phyloP scores from a whole-genome alignment of 2,113 vertebrate genomes.

The Neotragus moschatus region DNA sequence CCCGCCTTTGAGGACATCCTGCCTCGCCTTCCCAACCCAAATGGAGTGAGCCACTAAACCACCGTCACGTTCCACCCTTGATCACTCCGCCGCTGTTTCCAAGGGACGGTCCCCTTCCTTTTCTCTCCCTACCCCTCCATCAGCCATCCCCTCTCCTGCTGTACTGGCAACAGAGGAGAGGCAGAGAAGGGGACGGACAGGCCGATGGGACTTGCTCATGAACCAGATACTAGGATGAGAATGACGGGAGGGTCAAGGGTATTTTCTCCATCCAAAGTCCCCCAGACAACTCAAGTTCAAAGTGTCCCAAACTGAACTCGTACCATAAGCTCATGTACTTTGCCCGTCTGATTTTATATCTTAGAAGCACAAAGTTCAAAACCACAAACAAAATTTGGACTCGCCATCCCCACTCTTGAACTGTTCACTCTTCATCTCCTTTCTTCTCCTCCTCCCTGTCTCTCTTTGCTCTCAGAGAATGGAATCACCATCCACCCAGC shows the following conservation, averaged over 20 bases:
- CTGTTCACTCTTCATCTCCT: not conserved
- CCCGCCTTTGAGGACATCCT: accelerated
- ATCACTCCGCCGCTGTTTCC: not conserved
- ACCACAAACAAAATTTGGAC: not conserved
- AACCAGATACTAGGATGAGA: not conserved
- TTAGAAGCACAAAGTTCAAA: not conserved
- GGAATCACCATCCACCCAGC: too few species aligned
- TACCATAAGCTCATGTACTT: not conserved
- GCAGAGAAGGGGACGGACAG: not conserved
- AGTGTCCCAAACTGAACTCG: accelerated
- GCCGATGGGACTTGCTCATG: not conserved
- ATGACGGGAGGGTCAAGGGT: not conserved
- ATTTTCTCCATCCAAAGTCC: not conserved
- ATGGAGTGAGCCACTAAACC: not conserved
- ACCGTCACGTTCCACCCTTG: accelerated
- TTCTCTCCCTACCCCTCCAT: not conserved
- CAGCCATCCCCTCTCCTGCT: not conserved
- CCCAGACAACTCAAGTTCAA: not conserved
- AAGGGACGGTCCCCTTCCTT: not conserved
- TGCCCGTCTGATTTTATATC: not conserved
- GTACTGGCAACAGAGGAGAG: too few species aligned
- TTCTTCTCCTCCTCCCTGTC: not conserved
- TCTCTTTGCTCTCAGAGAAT: not conserved
- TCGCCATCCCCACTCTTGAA: not conserved
- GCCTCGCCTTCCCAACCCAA: not conserved